A percentile compares a stretch with the other conserved stretches of the same genome.
phyloP scores from a whole-genome alignment of 2,888 invertebrate genomes.

The Heteromyza rotundicornis region DNA sequence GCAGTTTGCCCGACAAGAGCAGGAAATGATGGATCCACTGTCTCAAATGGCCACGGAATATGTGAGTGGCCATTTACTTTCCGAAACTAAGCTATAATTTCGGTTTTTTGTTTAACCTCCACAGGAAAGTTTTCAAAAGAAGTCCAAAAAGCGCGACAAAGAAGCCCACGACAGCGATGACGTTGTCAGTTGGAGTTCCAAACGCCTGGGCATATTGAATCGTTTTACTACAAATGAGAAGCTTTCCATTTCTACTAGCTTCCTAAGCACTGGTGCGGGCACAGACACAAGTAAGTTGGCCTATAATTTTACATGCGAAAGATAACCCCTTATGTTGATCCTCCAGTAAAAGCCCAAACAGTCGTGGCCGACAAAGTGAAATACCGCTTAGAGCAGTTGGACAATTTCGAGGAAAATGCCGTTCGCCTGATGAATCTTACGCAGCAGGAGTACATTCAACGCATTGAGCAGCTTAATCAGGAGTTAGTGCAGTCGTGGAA shows the following conservation, averaged over 20 bases:
- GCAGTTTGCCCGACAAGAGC: conserved; percentile 70
- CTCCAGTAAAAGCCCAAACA: conserved; percentile 77
- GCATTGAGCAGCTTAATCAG: conserved; percentile 89
- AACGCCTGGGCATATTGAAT: conserved; percentile 78
- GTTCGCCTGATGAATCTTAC: conserved; percentile 88
- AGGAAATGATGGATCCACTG: conserved; percentile 68
- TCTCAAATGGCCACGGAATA: conserved; percentile 67
- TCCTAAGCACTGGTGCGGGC: conserved; percentile 71
- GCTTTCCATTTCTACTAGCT: conserved; percentile 88
- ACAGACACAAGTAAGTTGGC: conserved; percentile 69
- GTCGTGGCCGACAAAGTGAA: conserved; percentile 83
- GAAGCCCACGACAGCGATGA: conserved; percentile 58
- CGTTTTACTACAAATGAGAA: conserved; percentile 95
- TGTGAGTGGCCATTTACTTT: conserved; percentile 37
- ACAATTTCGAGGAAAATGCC: conserved; percentile 90
- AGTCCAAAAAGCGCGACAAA: conserved; percentile 39
- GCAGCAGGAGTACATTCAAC: conserved; percentile 88
- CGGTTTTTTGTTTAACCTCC: not conserved
- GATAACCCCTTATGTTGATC: no score
- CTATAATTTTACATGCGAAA: not conserved
- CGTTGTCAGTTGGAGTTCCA: conserved; percentile 76
- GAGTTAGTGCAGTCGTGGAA: conserved; percentile 93
- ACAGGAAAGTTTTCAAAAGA: conserved; percentile 50
- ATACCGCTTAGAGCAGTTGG: conserved; percentile 89
- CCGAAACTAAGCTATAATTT: no score